Base-by-base conservation (phyloP, 2,113 vertebrate genomes). In the Murina feae region DNA sequence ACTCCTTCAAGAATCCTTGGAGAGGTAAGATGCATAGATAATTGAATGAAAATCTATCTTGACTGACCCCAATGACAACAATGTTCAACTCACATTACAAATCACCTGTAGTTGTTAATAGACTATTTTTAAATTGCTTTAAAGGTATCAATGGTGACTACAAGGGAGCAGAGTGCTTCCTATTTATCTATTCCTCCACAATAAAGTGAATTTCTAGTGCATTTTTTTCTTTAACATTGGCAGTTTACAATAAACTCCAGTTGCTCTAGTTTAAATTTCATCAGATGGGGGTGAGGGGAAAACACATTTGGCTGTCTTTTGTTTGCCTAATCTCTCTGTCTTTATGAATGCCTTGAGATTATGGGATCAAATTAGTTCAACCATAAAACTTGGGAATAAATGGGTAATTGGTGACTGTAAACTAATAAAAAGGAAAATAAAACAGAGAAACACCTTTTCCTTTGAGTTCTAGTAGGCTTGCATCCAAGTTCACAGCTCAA, bases 11-110 rank as follows among this genome's bases (percentile, higher is more conserved):
- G 93, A 92, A 93, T 96, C 95, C 97, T 97, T 96, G 93, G 94
- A 93, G 95, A 97, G 91, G 68, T 39, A 96, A 44, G 66, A 91
- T 96, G 75, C 32, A 13, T 47, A 93, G 79, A 81, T 96, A 97
- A 97, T 97, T 97, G 90, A 94, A 74, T 84, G 78, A 97, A 96
- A 97, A 97, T 93, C 79, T 72, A 94, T 53, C 37, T 95, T 94
- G 90, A 85, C 89, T 92, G 78, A 37, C 90, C 58, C 23, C 12
- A 63, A 10, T 84, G 13, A 60, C 94, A 96, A 95, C 53, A 93
- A 42, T 53, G 69, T 95, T 78, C 65, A 97, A 39, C 35, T 93
- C 88, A 68, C n/a, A 91, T 92, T 78, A 96, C 76, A 97, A 97
- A 97, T 96, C 72, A 96, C 80, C 17, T 79, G n/a, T 30, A 91